Percentiles rank a stretch among this genome's conserved stretches.
phyloP scores from a whole-genome alignment of 2,113 vertebrate species.

The Atrichornis clamosus region DNA sequence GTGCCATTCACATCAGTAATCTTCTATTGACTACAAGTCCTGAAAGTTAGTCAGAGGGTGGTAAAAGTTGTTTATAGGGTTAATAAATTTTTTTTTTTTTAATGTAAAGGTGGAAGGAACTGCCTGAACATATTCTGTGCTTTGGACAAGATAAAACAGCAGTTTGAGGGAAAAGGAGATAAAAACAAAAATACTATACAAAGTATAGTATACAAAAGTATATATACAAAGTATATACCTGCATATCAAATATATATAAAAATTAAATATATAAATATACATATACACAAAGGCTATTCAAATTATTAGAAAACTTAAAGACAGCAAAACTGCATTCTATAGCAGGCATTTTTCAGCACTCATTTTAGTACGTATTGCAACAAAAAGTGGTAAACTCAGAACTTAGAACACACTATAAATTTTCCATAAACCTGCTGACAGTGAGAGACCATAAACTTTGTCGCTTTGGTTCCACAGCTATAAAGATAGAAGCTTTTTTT shows the following conservation, averaged over 20 bases:
- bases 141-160: neutral
- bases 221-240: neutral
- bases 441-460: constrained; percentile 45
- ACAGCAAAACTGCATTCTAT: neutral
- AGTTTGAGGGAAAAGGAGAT: neutral
- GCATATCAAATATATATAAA: neutral
- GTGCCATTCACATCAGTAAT: neutral
- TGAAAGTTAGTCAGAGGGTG: neutral
- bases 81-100: too few species aligned
- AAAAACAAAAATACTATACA: neutral
- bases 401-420: constrained; percentile 25
- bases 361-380: neutral
- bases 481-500: constrained; percentile 63
- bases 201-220: neutral
- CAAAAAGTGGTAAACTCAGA: constrained; percentile 26
- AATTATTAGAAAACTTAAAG: neutral
- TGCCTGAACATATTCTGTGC: neutral
- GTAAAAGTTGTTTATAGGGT: neutral
- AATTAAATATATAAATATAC: neutral
- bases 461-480: constrained; percentile 44
- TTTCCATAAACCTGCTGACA: constrained; percentile 52
- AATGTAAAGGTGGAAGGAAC: neutral
- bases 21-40: neutral
- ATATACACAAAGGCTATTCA: neutral
- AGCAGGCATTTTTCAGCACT: neutral